Percentiles rank a stretch among this genome's conserved stretches.
These are phyloP conservation scores for Asarcornis scutulata DNA, from an alignment of 2,113 vertebrate genomes.

Conservation along the genomic window DNA sequence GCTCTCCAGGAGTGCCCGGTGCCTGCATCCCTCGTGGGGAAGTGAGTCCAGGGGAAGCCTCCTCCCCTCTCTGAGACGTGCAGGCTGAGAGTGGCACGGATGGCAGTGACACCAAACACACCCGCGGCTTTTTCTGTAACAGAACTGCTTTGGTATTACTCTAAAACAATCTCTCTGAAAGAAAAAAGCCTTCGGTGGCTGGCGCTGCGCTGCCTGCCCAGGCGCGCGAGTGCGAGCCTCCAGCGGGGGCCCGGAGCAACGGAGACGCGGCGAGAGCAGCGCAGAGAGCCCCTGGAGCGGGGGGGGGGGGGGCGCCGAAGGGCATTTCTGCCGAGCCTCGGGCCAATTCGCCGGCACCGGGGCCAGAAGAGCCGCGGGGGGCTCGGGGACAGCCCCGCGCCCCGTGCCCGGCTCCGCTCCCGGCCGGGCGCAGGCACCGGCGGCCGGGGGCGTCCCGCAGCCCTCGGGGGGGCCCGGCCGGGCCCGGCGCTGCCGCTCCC, in stretches of 20 bases:
- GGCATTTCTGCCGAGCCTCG: not conserved
- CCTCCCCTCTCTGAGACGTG: rapidly evolving
- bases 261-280: rapidly evolving
- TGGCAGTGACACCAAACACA: rapidly evolving
- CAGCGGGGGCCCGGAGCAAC: rapidly evolving
- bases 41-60: rapidly evolving
- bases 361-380: too few relatives aligned
- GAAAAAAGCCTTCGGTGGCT: too few relatives aligned
- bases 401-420: too few relatives aligned
- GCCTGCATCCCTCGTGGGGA: not conserved
- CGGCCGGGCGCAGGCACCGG: too few relatives aligned
- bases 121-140: not conserved
- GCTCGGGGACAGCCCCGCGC: too few relatives aligned
- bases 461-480: too few relatives aligned
- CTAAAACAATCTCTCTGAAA: too few relatives aligned
- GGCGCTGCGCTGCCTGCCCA: not conserved
- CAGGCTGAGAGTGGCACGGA: rapidly evolving
- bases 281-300: too few relatives aligned
- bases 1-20: rapidly evolving
- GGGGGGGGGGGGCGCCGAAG: not conserved
- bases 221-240: rapidly evolving
- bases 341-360: too few relatives aligned
- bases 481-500: not conserved
- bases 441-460: too few relatives aligned
- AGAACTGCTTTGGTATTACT: too few relatives aligned